These are phyloP conservation scores for Schizotus pectinicornis DNA, from an alignment of 2,888 invertebrate species.

Conservation along the genomic window DNA sequence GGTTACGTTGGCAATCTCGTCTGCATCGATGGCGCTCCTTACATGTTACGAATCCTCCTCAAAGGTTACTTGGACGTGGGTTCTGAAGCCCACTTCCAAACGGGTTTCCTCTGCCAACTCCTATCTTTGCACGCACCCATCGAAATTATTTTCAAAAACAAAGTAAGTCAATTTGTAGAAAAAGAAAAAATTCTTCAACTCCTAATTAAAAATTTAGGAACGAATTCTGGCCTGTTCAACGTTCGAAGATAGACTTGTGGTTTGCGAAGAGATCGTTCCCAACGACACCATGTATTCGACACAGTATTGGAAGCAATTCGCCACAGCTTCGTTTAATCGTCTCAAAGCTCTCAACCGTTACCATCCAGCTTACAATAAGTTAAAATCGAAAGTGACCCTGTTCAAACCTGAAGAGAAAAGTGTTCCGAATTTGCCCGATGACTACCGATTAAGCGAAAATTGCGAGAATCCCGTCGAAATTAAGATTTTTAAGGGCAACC, in stretches of 20 bases:
- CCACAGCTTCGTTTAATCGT: background rate
- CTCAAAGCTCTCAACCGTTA: background rate
- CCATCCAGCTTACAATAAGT: background rate
- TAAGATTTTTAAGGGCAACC: constrained; percentile 72
- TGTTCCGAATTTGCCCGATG: background rate
- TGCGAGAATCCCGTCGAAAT: constrained; percentile 60
- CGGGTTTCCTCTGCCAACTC: constrained; percentile 59
- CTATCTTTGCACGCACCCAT: background rate
- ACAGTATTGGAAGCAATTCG: background rate
- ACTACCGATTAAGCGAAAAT: background rate
- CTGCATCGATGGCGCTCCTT: constrained; percentile 82
- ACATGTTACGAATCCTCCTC: constrained; percentile 64
- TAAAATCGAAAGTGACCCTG: constrained; percentile 1
- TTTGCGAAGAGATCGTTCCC: constrained; percentile 15
- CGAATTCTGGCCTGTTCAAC: no score
- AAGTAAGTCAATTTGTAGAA: background rate
- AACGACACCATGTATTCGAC: background rate
- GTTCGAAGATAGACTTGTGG: background rate
- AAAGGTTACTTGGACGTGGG: constrained; percentile 58
- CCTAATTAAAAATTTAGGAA: no score
- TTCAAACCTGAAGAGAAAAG: constrained; percentile 2
- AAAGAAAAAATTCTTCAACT: no score
- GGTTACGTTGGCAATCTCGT: constrained; percentile 70
- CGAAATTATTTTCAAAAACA: constrained; percentile 7
- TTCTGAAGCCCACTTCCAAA: constrained; percentile 63